A percentile compares a stretch with the other conserved stretches of the same genome.
Evolutionary conservation across 2,888 invertebrate species (phyloP).

Genomic region (Heteropelma amictum): DNA sequence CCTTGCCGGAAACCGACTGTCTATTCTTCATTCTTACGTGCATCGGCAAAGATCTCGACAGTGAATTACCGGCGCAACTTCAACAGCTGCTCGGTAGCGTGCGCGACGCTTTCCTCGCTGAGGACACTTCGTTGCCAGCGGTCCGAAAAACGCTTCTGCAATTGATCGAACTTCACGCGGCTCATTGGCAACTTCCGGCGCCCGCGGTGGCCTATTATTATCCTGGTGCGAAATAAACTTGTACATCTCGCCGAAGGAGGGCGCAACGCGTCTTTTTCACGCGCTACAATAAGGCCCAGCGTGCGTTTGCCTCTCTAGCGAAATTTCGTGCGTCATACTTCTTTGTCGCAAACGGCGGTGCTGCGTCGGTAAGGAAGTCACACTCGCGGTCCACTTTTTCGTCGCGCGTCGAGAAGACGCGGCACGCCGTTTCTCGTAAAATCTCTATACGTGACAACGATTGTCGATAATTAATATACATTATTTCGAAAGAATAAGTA

Average conservation of each 20-base stretch:
- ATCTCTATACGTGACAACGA: too few species aligned
- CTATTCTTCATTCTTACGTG: slow-evolving; percentile 93
- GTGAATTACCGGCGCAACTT: slow-evolving; percentile 88
- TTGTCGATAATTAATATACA: too few species aligned
- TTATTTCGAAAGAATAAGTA: too few species aligned
- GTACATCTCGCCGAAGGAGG: not conserved
- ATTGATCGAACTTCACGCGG: slow-evolving; percentile 93
- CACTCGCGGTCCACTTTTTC: too few species aligned
- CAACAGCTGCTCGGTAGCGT: slow-evolving; percentile 89
- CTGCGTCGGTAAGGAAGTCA: too few species aligned
- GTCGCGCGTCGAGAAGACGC: too few species aligned
- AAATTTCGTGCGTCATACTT: too few species aligned
- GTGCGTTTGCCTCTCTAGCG: too few species aligned
- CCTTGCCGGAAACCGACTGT: slow-evolving; percentile 91
- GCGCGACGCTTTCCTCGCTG: slow-evolving; percentile 90
- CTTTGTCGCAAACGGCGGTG: too few species aligned
- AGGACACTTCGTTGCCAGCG: slow-evolving; percentile 85
- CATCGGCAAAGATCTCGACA: slow-evolving; percentile 92
- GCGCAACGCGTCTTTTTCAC: not conserved
- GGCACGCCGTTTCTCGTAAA: too few species aligned
- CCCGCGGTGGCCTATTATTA: slow-evolving; percentile 94
- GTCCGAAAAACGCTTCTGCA: slow-evolving; percentile 92
- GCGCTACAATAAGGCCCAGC: too few species aligned
- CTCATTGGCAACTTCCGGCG: slow-evolving; percentile 94
- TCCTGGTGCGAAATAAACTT: slow-evolving; percentile 78